These are phyloP conservation scores for Periophthalmus modestus DNA, from an alignment of 2,113 vertebrate species.

Conservation along the genomic window DNA sequence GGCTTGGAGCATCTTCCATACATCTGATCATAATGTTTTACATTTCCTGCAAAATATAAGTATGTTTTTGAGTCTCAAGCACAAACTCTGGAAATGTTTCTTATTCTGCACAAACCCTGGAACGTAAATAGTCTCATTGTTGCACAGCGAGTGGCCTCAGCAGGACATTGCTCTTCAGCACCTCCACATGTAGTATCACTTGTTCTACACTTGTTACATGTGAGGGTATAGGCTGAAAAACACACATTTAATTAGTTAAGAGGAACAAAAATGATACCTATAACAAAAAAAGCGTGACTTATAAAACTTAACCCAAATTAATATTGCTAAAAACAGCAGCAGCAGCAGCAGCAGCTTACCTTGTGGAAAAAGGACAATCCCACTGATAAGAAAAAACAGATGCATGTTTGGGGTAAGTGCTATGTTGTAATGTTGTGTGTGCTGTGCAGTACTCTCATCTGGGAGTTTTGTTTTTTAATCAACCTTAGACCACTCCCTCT, in stretches of 20 bases:
- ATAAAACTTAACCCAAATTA: background rate
- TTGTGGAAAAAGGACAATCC: slow-evolving; percentile 40
- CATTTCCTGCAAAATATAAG: slow-evolving; percentile 22
- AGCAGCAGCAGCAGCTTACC: slow-evolving; percentile 41
- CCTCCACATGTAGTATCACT: background rate
- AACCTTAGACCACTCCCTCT: background rate
- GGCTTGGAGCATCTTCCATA: slow-evolving; percentile 2
- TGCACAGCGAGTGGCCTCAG: background rate
- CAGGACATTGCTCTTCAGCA: slow-evolving; percentile 10
- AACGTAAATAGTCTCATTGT: rapidly evolving
- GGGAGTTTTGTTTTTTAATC: background rate
- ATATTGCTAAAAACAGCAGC: background rate
- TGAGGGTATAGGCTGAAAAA: slow-evolving; percentile 34
- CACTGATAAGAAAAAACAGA: slow-evolving; percentile 34
- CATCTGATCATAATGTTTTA: rapidly evolving
- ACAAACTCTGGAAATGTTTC: background rate
- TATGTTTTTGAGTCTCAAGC: background rate
- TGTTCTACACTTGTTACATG: slow-evolving; percentile 20
- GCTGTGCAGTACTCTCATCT: background rate
- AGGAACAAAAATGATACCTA: background rate
- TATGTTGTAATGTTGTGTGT: background rate
- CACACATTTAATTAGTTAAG: background rate
- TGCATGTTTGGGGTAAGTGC: slow-evolving; percentile 32
- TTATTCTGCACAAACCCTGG: slow-evolving; percentile 9
- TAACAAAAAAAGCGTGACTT: background rate